phyloP scores from a whole-genome alignment of 2,888 invertebrate genomes.

The Philereme transversata region DNA sequence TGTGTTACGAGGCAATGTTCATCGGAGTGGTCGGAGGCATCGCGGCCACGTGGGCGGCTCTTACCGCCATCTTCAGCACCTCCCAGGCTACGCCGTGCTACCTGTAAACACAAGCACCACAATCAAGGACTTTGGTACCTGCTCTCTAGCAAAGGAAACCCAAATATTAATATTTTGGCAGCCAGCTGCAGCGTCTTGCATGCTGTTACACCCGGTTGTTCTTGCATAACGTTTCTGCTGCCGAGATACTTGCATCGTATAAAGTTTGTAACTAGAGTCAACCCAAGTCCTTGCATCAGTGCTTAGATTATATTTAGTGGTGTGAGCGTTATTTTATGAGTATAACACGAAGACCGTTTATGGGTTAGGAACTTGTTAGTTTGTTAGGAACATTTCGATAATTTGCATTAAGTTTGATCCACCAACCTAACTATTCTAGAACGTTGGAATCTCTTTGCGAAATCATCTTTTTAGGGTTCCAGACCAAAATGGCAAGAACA shows the following conservation, averaged over 20 bases:
- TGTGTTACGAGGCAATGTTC: conserved; percentile 85
- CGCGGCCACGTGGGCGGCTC: conserved; percentile 85
- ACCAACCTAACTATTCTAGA: background rate
- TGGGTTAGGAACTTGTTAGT: too few species aligned
- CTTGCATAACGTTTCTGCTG: conserved; percentile 2
- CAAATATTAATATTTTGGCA: background rate
- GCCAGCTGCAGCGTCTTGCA: background rate
- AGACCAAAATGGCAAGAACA: too few species aligned
- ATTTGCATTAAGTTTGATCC: conserved; percentile 1
- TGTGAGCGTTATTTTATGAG: background rate
- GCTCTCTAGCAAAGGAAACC: background rate
- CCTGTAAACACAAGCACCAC: conserved; percentile 37
- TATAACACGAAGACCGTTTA: too few species aligned
- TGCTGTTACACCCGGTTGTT: conserved; percentile 4
- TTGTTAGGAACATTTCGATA: background rate
- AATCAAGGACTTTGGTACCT: background rate
- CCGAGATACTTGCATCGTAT: background rate
- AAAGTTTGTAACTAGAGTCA: background rate
- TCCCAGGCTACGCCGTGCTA: conserved; percentile 70
- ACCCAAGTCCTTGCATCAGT: background rate
- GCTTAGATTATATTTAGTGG: background rate
- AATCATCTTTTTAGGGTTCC: too few species aligned
- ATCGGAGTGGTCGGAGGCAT: conserved; percentile 85
- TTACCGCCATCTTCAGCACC: conserved; percentile 81
- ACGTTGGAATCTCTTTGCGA: too few species aligned